phyloP scores from a whole-genome alignment of 2,888 invertebrate species.

The Rhagonycha fulva region DNA sequence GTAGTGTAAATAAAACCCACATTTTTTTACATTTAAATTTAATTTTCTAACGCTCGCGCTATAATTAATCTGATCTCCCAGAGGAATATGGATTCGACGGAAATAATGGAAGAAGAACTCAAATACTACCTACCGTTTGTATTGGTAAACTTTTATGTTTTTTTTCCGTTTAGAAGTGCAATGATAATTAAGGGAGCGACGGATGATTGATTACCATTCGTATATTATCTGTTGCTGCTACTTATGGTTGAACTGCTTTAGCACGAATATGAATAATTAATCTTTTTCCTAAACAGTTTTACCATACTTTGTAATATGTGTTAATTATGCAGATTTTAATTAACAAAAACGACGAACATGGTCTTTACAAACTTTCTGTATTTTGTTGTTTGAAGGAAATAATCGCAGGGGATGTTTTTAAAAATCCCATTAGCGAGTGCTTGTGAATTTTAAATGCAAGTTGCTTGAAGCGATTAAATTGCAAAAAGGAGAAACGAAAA shows the following conservation, averaged over 20 bases:
- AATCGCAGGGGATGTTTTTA: constrained; percentile 3
- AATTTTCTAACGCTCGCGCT: neutral
- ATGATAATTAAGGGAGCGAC: constrained; percentile 15
- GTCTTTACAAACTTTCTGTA: constrained; percentile 11
- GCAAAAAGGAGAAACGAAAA: constrained; percentile 2
- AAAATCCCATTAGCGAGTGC: constrained; percentile 4
- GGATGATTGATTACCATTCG: constrained; percentile 15
- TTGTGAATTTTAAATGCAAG: constrained; percentile 4
- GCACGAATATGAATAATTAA: constrained; percentile 17
- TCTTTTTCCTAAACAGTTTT: constrained; percentile 9
- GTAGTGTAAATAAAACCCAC: neutral
- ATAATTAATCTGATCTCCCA: neutral
- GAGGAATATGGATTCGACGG: neutral
- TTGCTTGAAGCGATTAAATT: constrained; percentile 3
- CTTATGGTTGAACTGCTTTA: constrained; percentile 7
- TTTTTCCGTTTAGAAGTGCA: neutral
- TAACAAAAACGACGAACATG: constrained; percentile 14
- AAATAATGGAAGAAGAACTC: neutral
- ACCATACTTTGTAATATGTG: constrained; percentile 16
- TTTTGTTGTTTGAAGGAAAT: constrained; percentile 1
- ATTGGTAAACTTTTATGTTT: neutral
- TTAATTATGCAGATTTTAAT: constrained; percentile 25
- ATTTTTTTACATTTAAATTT: neutral
- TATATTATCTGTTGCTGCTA: constrained; percentile 16
- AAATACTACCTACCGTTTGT: neutral